Evolutionary conservation across 2,888 invertebrate genomes (phyloP).

Genomic region (Salticus scenicus): DNA sequence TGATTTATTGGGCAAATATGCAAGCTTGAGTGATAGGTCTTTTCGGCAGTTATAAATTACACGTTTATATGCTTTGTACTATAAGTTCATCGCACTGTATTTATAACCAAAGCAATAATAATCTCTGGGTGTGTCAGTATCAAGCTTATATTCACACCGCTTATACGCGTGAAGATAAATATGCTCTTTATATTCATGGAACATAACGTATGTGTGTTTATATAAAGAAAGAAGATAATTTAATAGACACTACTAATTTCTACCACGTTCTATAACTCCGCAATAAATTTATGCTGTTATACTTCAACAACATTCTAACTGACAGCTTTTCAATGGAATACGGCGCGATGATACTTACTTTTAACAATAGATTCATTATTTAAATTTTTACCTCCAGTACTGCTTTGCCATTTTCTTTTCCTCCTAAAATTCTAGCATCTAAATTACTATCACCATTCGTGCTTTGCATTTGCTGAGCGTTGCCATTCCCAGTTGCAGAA

Average conservation of each 20-base stretch:
- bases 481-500: conserved; percentile 19
- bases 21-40: too few relatives aligned
- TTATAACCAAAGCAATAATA: too few relatives aligned
- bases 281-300: neutral
- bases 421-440: neutral
- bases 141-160: neutral
- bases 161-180: neutral
- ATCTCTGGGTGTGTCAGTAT: neutral
- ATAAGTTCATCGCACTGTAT: too few relatives aligned
- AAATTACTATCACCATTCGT: conserved; percentile 13
- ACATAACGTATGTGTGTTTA: neutral
- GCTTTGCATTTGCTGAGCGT: conserved; percentile 22
- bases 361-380: conserved; percentile 16
- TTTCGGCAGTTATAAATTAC: too few relatives aligned
- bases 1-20: too few relatives aligned
- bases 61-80: too few relatives aligned
- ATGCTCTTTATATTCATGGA: neutral
- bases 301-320: neutral
- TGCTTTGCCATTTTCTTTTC: neutral
- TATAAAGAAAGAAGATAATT: neutral
- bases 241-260: neutral
- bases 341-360: neutral
- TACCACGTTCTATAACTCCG: neutral
- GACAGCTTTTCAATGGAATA: neutral
- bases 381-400: neutral